phyloP scores from a whole-genome alignment of 1,140 invertebrate species.

The Cecropterus lyciades region DNA sequence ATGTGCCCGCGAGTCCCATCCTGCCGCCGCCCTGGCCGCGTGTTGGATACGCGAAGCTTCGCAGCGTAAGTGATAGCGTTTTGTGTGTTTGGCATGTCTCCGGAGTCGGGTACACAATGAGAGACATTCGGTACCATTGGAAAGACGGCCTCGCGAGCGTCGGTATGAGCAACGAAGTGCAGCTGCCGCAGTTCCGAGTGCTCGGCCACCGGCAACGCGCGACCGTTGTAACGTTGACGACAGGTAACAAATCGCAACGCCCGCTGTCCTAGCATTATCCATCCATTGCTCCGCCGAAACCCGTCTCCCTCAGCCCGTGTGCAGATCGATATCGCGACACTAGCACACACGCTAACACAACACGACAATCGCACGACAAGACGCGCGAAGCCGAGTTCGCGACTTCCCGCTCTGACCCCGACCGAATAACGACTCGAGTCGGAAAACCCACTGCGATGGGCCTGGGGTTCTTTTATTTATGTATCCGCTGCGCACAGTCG shows the following conservation, averaged over 20 bases:
- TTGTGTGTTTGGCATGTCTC: slow-evolving; percentile 85
- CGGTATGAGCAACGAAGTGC: slow-evolving; percentile 95
- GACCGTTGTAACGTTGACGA: slow-evolving; percentile 95
- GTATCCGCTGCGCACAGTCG: slow-evolving; percentile 91
- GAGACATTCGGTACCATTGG: slow-evolving; percentile 99
- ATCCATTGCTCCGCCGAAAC: slow-evolving; percentile 72
- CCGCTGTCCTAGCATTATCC: slow-evolving; percentile 70
- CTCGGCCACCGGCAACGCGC: slow-evolving; percentile 96
- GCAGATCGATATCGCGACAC: slow-evolving; percentile 72
- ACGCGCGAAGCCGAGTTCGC: slow-evolving; percentile 62
- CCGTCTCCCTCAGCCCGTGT: slow-evolving; percentile 80
- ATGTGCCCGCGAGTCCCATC: slow-evolving; percentile 60
- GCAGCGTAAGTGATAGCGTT: slow-evolving; percentile 85
- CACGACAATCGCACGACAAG: slow-evolving; percentile 76
- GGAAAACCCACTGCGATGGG: slow-evolving; percentile 88
- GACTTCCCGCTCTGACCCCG: slow-evolving; percentile 74
- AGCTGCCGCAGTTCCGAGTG: slow-evolving; percentile 97
- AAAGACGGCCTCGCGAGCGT: slow-evolving; percentile 94
- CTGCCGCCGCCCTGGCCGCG: slow-evolving; percentile 51
- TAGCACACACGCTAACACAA: slow-evolving; percentile 75
- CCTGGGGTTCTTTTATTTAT: slow-evolving; percentile 87
- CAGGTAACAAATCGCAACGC: slow-evolving; percentile 89
- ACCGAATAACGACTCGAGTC: slow-evolving; percentile 78
- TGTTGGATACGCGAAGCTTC: slow-evolving; percentile 70
- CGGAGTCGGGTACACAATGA: slow-evolving; percentile 98